Evolutionary conservation across 1,140 invertebrate species (phyloP).

Genomic region (Cepaea nemoralis): DNA sequence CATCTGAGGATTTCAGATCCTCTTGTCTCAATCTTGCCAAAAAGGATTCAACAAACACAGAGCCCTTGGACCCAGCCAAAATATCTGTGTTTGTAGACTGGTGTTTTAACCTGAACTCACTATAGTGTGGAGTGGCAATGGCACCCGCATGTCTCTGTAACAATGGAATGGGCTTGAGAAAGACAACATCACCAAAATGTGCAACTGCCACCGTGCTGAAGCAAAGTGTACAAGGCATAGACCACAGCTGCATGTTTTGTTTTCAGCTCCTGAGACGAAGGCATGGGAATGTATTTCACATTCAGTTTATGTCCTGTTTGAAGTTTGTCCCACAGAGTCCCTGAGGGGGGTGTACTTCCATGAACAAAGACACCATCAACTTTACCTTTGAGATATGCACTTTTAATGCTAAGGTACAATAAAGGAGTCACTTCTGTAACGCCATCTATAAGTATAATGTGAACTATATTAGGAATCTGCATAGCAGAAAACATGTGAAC

Average conservation of each 20-base stretch:
- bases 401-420: conserved; percentile 32
- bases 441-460: conserved; percentile 29
- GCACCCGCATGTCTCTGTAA: background rate
- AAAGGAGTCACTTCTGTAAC: conserved; percentile 18
- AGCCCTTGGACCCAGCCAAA: conserved; percentile 23
- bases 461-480: conserved; percentile 32
- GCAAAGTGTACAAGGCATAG: conserved; percentile 26
- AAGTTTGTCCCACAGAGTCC: conserved; percentile 16
- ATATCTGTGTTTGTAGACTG: conserved; percentile 25
- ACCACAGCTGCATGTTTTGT: conserved; percentile 15
- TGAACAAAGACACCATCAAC: conserved; percentile 28
- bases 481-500: background rate
- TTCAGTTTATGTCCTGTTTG: conserved; percentile 11
- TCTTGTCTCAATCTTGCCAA: conserved; percentile 12
- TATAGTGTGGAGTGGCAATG: conserved; percentile 15
- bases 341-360: background rate
- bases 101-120: conserved; percentile 27
- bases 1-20: background rate
- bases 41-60: conserved; percentile 18
- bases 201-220: conserved; percentile 23
- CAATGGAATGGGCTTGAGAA: background rate
- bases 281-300: background rate
- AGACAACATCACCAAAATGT: conserved; percentile 36
- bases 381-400: conserved; percentile 31
- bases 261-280: background rate